Evolutionary conservation across 2,888 invertebrate genomes (phyloP), one percentile per base, ranked within the genome.

Genomic region (Agrypnus murinus): DNA sequence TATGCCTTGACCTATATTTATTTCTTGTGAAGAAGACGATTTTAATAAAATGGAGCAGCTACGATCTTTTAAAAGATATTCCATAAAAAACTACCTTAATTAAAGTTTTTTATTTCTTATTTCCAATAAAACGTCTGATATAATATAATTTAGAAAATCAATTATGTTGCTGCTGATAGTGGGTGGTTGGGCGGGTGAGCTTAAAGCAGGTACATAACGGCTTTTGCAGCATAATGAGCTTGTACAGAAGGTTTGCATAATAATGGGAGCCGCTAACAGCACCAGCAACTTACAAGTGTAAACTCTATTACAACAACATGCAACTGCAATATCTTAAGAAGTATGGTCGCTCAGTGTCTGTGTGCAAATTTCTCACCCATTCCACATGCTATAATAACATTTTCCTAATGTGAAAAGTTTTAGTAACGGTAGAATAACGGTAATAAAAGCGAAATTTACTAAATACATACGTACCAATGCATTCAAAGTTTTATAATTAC

Each of bases 211-310:
- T 48, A 55, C 34, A 43, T 57, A 36, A 36, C 55, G 36, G 55
- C 38, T 36, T 50, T 55, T 38, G 55, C 55, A 36, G 38, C 12
- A 55, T 55, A 55, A 55, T 55, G 55, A 55, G 55, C 55, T 55
- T 55, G 55, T 36, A 55, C 48, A 53, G 53, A 60, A 67, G 60
- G 60, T 67, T 67, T 67, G 45, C 60, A 60, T 53, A 67, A 62
- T 69, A 69, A 69, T 69, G 62, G 63, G 57, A 14, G 36, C 55
- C 57, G 34, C 48, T 43, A 63, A 48, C 60, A 55, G 36, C 45
- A 58, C 17, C 36, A 48, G 46, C 63, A 58, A 69, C 55, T 63
- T 69, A 69, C 68, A 69, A 69, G 68, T 69, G 63, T 63, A 67
- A 67, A 67, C 59, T 59, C 60, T 67, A 60, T 60, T 60, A 60